Base-by-base conservation (phyloP, 2,113 vertebrate species). In the Siniperca chuatsi region DNA sequence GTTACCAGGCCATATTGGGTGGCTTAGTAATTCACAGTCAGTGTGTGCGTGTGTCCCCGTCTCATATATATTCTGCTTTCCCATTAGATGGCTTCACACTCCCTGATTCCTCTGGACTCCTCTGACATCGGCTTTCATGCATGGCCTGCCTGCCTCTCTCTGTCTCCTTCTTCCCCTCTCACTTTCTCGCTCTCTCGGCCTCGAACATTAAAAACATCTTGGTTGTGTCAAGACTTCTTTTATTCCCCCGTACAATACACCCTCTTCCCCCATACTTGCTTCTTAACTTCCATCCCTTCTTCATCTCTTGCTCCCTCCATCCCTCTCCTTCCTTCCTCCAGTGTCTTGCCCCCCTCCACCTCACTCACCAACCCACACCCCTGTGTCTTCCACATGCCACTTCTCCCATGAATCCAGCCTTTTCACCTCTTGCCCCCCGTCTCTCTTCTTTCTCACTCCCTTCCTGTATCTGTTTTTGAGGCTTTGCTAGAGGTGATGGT, bases 121-220 rank as follows among this genome's bases (percentile, higher is more conserved):
- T 71, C 94, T 94, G 95, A 96, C 95, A 94, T 95, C 91, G 72
- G 74, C 95, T 95, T 91, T 96, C 96, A 94, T 95, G 93, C 95
- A 89, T 92, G 94, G 95, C 92, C 95, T 96, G 86, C 89, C 69
- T 73, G 74, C 72, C 71, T 74, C 84, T 86, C 83, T 72, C 72
- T 54, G 68, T 89, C 69, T 77, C 70, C 65, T 78, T 75, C 80
- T 86, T 64, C 75, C 69, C 44, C 67, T 75, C 78, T 50, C 71
- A 75, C 67, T 62, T 67, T 84, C 77, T 85, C 65, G 68, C 75
- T 74, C 76, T 79, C 75, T 69, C 79, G 85, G 89, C 90, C 91
- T 92, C 87, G 75, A 90, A 88, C 92, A 86, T 94, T 96, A 91
- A 94, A 94, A 96, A 93, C 90, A 93, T 92, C 94, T 96, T 90